phyloP scores from a whole-genome alignment of 2,888 invertebrate species.

The Tiliacea citrago region DNA sequence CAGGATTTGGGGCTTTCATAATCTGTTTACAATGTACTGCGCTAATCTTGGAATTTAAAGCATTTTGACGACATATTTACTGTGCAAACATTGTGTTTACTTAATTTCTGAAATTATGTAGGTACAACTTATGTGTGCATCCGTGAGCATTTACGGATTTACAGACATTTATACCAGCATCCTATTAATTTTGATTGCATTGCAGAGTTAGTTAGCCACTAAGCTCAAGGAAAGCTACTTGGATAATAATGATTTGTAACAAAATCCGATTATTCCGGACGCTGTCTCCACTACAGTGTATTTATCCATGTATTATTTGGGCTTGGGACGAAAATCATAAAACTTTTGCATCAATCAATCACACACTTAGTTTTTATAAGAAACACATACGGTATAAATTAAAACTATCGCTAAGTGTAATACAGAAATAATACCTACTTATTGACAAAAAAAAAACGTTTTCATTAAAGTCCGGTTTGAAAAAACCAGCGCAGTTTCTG shows the following conservation, averaged over 20 bases:
- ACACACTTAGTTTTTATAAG: background rate
- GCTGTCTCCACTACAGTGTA: background rate
- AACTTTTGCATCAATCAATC: background rate
- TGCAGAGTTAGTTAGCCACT: background rate
- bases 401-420: background rate
- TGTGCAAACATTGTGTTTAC: slow-evolving; percentile 15
- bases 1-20: slow-evolving; percentile 52
- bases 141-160: background rate
- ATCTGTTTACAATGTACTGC: slow-evolving; percentile 56
- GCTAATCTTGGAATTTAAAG: slow-evolving; percentile 48
- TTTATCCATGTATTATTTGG: background rate
- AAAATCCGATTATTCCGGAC: background rate
- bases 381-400: background rate
- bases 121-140: slow-evolving; percentile 1
- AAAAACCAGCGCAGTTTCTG: too few species aligned
- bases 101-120: slow-evolving; percentile 8
- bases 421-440: too few species aligned
- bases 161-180: background rate
- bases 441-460: background rate
- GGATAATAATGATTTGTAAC: background rate
- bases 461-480: background rate
- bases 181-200: background rate
- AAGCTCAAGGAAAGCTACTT: background rate
- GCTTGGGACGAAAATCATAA: background rate
- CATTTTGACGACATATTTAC: slow-evolving; percentile 48